These are phyloP conservation scores for Zygothrica quintamaculata DNA, from an alignment of 2,888 invertebrate genomes.

Conservation along the genomic window DNA sequence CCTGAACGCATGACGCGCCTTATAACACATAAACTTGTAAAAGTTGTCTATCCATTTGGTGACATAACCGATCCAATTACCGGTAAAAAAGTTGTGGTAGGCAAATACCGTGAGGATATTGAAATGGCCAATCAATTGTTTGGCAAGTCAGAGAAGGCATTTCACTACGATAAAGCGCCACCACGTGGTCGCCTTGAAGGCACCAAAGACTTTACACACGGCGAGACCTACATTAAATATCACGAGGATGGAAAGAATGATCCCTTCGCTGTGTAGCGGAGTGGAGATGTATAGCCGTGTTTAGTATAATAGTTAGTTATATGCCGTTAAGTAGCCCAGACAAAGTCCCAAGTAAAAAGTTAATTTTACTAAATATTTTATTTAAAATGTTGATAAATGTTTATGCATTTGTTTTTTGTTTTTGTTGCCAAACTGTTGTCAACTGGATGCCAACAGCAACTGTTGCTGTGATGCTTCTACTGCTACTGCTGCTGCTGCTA, in stretches of 20 bases:
- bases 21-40: conserved; percentile 91
- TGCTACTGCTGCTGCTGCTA: too few species aligned
- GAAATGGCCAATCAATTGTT: conserved; percentile 88
- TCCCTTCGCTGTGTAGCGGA: conserved; percentile 88
- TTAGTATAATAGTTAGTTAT: conserved; percentile 19
- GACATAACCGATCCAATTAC: conserved; percentile 94
- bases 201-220: conserved; percentile 92
- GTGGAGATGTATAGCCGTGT: too few species aligned
- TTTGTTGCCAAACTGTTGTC: conserved; percentile 31
- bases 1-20: conserved; percentile 90
- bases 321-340: neutral
- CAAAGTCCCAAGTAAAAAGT: conserved; percentile 8
- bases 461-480: too few species aligned
- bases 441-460: conserved; percentile 31
- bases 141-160: conserved; percentile 88
- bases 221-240: conserved; percentile 91
- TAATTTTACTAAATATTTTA: conserved; percentile 76
- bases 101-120: conserved; percentile 90
- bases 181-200: conserved; percentile 93
- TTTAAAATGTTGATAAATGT: conserved; percentile 73
- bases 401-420: conserved; percentile 51
- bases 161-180: conserved; percentile 91
- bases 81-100: conserved; percentile 90
- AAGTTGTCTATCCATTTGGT: conserved; percentile 92
- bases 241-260: conserved; percentile 90